These are phyloP conservation scores for Indicator indicator DNA, from an alignment of 2,113 vertebrate species.

Conservation along the genomic window DNA sequence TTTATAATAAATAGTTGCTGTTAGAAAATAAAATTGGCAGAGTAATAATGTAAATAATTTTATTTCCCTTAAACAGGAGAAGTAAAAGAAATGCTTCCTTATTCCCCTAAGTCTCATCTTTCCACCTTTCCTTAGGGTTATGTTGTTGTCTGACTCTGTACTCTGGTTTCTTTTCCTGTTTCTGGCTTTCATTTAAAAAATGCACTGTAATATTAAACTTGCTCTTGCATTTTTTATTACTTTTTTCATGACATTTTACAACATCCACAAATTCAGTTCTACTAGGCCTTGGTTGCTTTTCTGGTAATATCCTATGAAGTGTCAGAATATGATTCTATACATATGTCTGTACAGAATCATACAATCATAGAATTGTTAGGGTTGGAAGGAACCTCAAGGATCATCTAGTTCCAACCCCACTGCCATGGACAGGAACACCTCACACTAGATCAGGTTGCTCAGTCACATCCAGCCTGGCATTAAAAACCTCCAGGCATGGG, in stretches of 20 bases:
- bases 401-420: too few species aligned
- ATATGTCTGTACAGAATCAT: too few species aligned
- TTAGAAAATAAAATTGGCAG: background rate
- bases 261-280: background rate
- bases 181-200: background rate
- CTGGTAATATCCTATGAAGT: background rate
- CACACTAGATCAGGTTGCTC: too few species aligned
- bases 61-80: background rate
- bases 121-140: background rate
- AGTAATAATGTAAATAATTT: background rate
- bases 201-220: background rate
- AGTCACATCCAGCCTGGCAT: too few species aligned
- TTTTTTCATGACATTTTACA: background rate
- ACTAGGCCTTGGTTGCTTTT: background rate
- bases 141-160: background rate
- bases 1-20: background rate
- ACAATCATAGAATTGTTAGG: too few species aligned
- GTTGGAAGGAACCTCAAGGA: too few species aligned
- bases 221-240: background rate
- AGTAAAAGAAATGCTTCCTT: background rate
- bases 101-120: background rate
- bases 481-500: too few species aligned
- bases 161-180: background rate
- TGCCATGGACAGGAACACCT: too few species aligned
- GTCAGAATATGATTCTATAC: background rate